phyloP scores from a whole-genome alignment of 1,140 invertebrate genomes.

The Drosophila pallidifrons region DNA sequence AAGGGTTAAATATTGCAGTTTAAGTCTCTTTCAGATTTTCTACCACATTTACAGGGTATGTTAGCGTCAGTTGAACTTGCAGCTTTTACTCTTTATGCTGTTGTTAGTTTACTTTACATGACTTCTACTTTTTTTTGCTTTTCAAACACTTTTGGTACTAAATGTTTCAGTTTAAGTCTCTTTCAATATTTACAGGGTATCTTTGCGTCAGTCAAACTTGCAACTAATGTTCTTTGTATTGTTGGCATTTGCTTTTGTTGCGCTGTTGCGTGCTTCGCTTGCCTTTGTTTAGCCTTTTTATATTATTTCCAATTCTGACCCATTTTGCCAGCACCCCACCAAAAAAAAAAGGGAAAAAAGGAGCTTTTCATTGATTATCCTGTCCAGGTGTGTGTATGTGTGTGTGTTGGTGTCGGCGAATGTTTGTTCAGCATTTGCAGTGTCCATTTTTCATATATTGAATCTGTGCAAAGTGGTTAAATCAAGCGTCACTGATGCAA shows the following conservation, averaged over 20 bases:
- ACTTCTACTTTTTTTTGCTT: too few species aligned
- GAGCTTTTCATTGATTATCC: conserved; percentile 46
- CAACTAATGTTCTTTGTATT: background rate
- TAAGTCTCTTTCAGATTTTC: too few species aligned
- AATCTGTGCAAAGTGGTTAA: conserved; percentile 65
- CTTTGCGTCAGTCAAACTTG: background rate
- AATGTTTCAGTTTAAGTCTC: too few species aligned
- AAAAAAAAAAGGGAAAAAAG: background rate
- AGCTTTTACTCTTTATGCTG: background rate
- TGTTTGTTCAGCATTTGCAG: conserved; percentile 26
- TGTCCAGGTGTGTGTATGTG: conserved; percentile 24
- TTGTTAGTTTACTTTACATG: too few species aligned
- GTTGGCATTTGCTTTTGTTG: conserved; percentile 5
- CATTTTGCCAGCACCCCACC: conserved; percentile 27
- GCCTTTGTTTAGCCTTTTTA: conserved; percentile 13
- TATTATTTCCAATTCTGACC: conserved; percentile 14
- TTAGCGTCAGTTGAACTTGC: background rate
- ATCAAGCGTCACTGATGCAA: conserved; percentile 78
- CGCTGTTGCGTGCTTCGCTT: background rate
- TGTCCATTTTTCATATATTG: conserved; percentile 50
- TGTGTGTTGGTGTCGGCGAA: conserved; percentile 6
- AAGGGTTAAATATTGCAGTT: background rate
- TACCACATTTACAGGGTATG: conserved; percentile 4
- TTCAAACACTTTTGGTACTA: too few species aligned
- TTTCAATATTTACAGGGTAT: background rate